Conservation (phyloP, 2,888 invertebrate genomes). For the Thalpophila matura region DNA sequence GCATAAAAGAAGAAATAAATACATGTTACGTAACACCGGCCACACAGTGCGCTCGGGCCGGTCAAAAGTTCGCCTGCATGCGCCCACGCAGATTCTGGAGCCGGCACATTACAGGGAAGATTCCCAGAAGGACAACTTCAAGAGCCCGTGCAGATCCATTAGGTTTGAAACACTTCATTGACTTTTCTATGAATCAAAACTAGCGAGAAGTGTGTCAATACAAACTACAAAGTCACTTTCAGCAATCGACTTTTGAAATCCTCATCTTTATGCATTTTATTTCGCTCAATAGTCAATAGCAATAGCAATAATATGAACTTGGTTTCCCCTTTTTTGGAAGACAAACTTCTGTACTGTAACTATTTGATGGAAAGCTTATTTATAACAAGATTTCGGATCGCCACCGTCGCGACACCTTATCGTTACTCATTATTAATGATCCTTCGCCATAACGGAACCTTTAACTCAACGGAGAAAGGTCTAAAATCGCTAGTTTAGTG, state of each 20-base stretch:
- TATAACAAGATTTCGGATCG: conserved; percentile 53
- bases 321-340: background rate
- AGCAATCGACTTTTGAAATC: too few relatives aligned
- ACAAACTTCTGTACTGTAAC: conserved; percentile 17
- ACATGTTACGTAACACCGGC: conserved; percentile 61
- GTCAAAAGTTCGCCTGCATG: conserved; percentile 70
- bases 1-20: conserved; percentile 46
- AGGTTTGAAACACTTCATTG: background rate
- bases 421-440: conserved; percentile 60
- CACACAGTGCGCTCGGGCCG: conserved; percentile 67
- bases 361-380: conserved; percentile 26
- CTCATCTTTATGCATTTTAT: too few relatives aligned
- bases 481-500: conserved; percentile 10
- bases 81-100: conserved; percentile 60
- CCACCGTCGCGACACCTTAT: conserved; percentile 52
- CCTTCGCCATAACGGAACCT: conserved; percentile 20
- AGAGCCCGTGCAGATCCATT: background rate
- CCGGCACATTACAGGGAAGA: background rate
- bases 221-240: background rate
- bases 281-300: too few relatives aligned
- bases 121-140: conserved; percentile 18
- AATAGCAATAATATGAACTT: background rate
- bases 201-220: background rate
- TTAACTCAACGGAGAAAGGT: conserved; percentile 28
- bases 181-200: background rate